Evolutionary conservation across 1,140 invertebrate species (phyloP), one percentile per base, ranked within the genome.

Genomic region (Prorops nasuta): DNA sequence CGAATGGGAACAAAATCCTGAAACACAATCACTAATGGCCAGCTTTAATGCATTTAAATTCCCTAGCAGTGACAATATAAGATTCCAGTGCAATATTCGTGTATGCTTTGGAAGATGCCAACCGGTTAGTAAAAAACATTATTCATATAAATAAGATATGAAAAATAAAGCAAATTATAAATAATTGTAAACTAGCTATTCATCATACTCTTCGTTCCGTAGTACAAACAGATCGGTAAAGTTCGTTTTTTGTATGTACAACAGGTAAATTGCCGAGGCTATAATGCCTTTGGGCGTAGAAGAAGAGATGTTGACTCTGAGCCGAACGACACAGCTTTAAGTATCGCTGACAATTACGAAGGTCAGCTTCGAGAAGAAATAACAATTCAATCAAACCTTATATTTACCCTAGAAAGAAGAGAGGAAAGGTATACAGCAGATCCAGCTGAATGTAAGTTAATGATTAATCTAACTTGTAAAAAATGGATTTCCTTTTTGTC

Each of bases 41-140:
- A 85, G 87, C 51, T 96, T 97, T 70, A 94, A 94, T 70, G 94
- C 93, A 3, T 97, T 97, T 72, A 96, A 97, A 71, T 97, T 97
- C 83, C 94, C 93, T 0, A 92, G 89, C 51, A 93, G 91, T 63
- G 93, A 95, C 63, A 95, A 94, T 67, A 92, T 96, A 60, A 80
- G 92, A 72, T 96, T 96, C 89, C 92, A 96, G 73, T 96, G 94
- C 71, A 96, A 95, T 69, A 94, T 96, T 67, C 82, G 93, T 36
- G 92, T 96, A 3, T 96, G 94, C 80, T 96, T 96, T 68, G 92
- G 92, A 71, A 90, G 87, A 76, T 96, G 94, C 78, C 93, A 94
- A 83, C 93, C 94, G 50, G 92, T 91, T 80, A 83, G 85, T 80
- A 43, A n/a, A n/a, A n/a, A n/a, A n/a, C n/a, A n/a, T n/a, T n/a